Evolutionary conservation across 2,113 vertebrate species (phyloP).

Genomic region (Amblyopsis rosae): DNA sequence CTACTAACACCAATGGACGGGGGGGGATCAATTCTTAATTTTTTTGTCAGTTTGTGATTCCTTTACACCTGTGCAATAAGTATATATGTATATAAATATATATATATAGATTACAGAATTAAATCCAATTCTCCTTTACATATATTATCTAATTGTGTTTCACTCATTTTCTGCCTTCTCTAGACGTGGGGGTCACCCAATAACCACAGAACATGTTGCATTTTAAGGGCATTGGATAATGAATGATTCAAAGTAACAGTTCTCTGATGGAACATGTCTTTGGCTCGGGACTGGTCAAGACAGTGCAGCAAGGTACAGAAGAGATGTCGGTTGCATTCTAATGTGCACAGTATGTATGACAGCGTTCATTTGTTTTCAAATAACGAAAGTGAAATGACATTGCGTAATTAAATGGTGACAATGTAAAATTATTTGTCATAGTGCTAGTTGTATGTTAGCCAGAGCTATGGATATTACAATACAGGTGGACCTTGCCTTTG

Average conservation of each 20-base stretch:
- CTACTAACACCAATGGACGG: no score
- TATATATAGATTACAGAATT: background rate
- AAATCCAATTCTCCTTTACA: background rate
- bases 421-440: constrained; percentile 38
- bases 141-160: background rate
- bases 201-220: constrained; percentile 62
- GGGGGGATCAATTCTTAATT: no score
- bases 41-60: no score
- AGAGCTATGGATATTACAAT: constrained; percentile 41
- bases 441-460: constrained; percentile 55
- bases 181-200: constrained; percentile 63
- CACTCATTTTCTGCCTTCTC: constrained; percentile 16
- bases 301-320: background rate
- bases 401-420: constrained; percentile 31
- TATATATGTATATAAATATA: no score
- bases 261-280: constrained; percentile 53
- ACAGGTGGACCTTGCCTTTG: constrained; percentile 35
- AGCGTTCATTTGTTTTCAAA: background rate
- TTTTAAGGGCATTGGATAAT: constrained; percentile 65
- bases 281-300: background rate
- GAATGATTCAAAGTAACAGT: constrained; percentile 71
- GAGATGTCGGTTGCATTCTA: constrained; percentile 18
- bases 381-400: constrained; percentile 4
- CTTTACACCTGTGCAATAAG: no score
- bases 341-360: constrained; percentile 2